Evolutionary conservation across 2,797 vertebrate genomes (phyloP).

Genomic region (Coregonus sp.): DNA sequence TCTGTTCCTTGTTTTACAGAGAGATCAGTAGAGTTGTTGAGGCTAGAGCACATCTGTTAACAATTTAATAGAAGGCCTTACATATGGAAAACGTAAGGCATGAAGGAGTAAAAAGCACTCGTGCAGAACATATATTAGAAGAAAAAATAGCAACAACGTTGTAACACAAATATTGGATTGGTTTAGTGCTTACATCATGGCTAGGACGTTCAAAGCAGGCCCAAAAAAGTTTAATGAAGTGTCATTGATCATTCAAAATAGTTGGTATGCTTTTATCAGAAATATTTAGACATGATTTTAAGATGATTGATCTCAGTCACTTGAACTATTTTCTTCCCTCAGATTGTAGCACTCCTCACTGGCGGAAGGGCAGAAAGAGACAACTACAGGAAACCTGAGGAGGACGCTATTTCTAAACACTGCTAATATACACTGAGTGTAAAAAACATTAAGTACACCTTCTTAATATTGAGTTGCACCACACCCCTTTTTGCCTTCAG

Average conservation of each 20-base stretch:
- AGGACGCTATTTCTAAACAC: background rate
- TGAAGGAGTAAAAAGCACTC: background rate
- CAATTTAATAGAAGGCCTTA: background rate
- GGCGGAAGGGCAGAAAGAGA: constrained; percentile 14
- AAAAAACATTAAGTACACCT: no score
- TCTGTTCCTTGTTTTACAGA: background rate
- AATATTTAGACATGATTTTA: background rate
- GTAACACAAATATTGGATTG: background rate
- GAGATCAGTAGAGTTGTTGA: background rate
- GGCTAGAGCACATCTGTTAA: background rate
- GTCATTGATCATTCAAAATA: background rate
- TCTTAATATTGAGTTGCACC: no score
- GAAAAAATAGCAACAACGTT: background rate
- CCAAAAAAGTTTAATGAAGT: background rate
- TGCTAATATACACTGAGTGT: no score
- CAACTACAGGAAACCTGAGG: constrained; percentile 4
- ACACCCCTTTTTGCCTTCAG: no score
- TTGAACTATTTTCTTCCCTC: constrained; percentile 3
- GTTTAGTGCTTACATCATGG: background rate
- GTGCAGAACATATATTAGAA: background rate
- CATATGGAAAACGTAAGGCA: background rate
- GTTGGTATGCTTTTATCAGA: background rate
- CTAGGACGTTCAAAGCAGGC: background rate
- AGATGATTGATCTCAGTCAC: constrained; percentile 5
- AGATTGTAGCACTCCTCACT: constrained; percentile 19